phyloP scores from a whole-genome alignment of 2,888 invertebrate genomes.

The Pristionchus maxplancki region DNA sequence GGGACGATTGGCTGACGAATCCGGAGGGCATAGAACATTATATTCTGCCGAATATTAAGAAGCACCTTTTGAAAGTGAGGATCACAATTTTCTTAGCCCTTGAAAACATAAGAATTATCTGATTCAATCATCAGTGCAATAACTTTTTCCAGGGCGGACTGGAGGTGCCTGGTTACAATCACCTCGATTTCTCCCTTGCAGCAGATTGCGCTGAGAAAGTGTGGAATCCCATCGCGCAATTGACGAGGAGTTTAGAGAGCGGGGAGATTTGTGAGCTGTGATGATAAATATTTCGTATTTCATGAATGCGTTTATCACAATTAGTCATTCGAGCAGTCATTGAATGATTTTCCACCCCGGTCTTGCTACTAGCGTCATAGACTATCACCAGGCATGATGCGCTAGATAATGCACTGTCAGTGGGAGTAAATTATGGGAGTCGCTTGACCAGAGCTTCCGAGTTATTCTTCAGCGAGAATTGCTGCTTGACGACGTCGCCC shows the following conservation, averaged over 20 bases:
- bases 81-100: not conserved
- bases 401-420: no score
- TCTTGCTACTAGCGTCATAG: no score
- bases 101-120: not conserved
- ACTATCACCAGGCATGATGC: no score
- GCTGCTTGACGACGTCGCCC: no score
- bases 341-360: no score
- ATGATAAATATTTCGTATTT: no score
- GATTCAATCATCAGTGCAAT: not conserved
- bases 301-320: no score
- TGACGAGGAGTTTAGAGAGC: not conserved
- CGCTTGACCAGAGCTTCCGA: no score
- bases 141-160: not conserved
- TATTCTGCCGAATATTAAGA: not conserved
- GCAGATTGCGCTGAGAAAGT: not conserved
- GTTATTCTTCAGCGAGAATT: no score
- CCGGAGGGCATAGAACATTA: not conserved
- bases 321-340: no score
- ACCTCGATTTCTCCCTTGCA: not conserved
- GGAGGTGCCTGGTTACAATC: not conserved
- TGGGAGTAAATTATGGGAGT: no score
- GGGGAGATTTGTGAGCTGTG: not conserved
- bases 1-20: not conserved
- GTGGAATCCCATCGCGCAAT: not conserved
- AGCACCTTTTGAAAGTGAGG: not conserved